Evolutionary conservation across 2,888 invertebrate genomes (phyloP).

Genomic region (Drosophila acutilabella): DNA sequence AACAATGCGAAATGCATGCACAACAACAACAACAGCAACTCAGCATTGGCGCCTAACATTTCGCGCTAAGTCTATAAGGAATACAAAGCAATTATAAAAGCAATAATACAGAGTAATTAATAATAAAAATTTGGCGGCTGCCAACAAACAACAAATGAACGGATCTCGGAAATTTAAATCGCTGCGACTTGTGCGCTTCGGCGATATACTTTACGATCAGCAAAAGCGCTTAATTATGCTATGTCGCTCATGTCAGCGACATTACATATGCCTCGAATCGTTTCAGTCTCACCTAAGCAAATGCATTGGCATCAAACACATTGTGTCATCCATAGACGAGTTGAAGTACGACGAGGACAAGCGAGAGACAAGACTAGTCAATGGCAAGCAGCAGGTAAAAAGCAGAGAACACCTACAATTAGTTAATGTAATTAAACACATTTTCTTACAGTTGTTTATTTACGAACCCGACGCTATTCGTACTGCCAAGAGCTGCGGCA

Average conservation of each 20-base stretch:
- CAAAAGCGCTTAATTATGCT: conserved; percentile 67
- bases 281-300: conserved; percentile 68
- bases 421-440: not conserved
- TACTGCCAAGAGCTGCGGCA: conserved; percentile 24
- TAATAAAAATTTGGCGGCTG: not conserved
- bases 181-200: conserved; percentile 68
- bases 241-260: conserved; percentile 71
- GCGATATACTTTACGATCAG: conserved; percentile 74
- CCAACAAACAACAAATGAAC: conserved; percentile 54
- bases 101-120: not conserved
- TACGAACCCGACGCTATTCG: conserved; percentile 73
- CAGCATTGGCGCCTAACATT: too few species aligned
- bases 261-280: conserved; percentile 57
- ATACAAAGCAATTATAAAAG: not conserved
- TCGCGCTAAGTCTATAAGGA: not conserved
- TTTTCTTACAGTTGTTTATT: conserved; percentile 60
- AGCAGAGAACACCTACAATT: not conserved
- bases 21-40: not conserved
- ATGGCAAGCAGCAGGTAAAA: conserved; percentile 70
- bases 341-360: conserved; percentile 58
- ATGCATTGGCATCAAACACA: conserved; percentile 63
- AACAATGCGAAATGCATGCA: conserved; percentile 1
- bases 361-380: conserved; percentile 51
- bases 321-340: conserved; percentile 43
- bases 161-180: conserved; percentile 48